Base-by-base conservation (phyloP, 2,888 invertebrate genomes). In the Agrotis ipsilon region DNA sequence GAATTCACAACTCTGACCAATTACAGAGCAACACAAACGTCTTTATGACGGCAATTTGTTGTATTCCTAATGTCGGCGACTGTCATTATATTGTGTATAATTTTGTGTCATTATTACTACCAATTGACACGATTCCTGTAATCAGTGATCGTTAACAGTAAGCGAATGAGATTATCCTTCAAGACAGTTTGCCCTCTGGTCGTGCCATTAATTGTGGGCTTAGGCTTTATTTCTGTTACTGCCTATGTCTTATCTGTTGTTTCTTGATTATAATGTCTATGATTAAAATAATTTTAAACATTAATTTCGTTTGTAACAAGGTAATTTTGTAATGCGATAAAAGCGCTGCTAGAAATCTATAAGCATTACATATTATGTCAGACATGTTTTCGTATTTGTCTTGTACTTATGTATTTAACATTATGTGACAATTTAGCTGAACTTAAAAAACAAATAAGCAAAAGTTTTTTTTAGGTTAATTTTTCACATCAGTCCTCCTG, bases 91-190 rank as follows among this genome's bases (percentile, higher is more conserved):
- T 65, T 74, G 80, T 60, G 75, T 83, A 69, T 86, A 88, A 88
- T 88, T 87, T 86, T 64, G 75, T 77, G 81, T 87, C 87, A 86
- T 88, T 88, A 87, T 81, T 77, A 70, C 77, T 64, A 71, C 55
- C 80, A 78, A 75, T 79, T 86, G 84, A 84, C 87, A 86, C 82
- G 73, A 78, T 82, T 86, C 79, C 70, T 81, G 78, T 84, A 83
- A 88, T 88, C 85, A 82, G 73, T 64, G 64, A 68, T 83, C 83
- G 85, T 88, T 87, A 86, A 68, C 45, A 71, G n/a, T 75, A 65
- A 72, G 68, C 67, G 77, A 80, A 77, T 69, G 60, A 61, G 77
- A 73, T 73, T 81, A 81, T 70, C 65, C 74, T 77, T 80, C 67
- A 72, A 64, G 11, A 54, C 32, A 43, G 39, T 55, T 63, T 76